Evolutionary conservation across 2,888 invertebrate genomes (phyloP).

Genomic region (Teleiodes luculella): DNA sequence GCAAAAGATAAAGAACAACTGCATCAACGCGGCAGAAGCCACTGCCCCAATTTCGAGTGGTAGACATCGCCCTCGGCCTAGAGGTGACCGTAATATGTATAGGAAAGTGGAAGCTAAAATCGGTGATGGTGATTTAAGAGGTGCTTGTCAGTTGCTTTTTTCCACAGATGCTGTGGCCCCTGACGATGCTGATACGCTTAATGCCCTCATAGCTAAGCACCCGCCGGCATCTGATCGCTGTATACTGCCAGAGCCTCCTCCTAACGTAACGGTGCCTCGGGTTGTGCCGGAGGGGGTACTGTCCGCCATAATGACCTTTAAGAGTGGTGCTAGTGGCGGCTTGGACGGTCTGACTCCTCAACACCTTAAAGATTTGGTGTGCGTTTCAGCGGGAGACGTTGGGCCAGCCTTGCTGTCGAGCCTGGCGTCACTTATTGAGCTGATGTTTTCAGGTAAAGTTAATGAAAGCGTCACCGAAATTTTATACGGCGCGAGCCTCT

Average conservation of each 20-base stretch:
- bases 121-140: too few relatives aligned
- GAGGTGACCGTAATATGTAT: too few relatives aligned
- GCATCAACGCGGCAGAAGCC: too few relatives aligned
- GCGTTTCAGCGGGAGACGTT: not conserved
- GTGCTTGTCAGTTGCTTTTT: too few relatives aligned
- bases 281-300: not conserved
- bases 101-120: too few relatives aligned
- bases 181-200: not conserved
- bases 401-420: not conserved
- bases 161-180: not conserved
- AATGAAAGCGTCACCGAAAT: not conserved
- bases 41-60: too few relatives aligned
- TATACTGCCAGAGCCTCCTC: not conserved
- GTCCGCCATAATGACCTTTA: not conserved
- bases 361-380: conserved; percentile 8
- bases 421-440: not conserved
- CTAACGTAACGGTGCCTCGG: not conserved
- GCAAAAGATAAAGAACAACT: too few relatives aligned
- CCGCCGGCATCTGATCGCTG: not conserved
- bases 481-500: conserved; percentile 8
- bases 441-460: not conserved
- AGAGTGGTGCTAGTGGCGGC: not conserved
- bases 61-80: too few relatives aligned
- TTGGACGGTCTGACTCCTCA: conserved; percentile 3
- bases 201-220: not conserved